Percentiles rank a stretch among this genome's conserved stretches.
Evolutionary conservation across 1,140 invertebrate species (phyloP).

Genomic region (Zaprionus africanus): DNA sequence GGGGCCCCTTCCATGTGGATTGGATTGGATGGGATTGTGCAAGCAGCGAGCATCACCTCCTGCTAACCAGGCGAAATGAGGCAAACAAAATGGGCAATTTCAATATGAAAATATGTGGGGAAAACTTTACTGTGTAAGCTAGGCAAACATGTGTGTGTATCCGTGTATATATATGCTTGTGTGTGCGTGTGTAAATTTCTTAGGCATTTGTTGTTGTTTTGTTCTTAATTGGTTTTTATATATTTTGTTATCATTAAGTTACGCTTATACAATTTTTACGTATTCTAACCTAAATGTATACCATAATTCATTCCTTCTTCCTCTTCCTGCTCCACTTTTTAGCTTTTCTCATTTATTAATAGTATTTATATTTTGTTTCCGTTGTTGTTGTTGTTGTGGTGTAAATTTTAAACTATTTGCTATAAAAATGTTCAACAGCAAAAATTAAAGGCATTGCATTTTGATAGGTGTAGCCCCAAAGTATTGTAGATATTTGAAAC

Average conservation of each 20-base stretch:
- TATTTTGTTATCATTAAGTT: slow-evolving; percentile 81
- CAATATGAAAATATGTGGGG: slow-evolving; percentile 70
- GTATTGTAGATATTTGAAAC: slow-evolving; percentile 34
- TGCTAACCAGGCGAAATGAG: slow-evolving; percentile 3
- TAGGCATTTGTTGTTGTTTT: slow-evolving; percentile 46
- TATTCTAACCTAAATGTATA: slow-evolving; percentile 82
- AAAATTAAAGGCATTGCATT: slow-evolving; percentile 64
- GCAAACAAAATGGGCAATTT: slow-evolving; percentile 49
- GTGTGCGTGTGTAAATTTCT: slow-evolving; percentile 46
- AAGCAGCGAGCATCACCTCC: slow-evolving; percentile 50
- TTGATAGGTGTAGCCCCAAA: slow-evolving; percentile 53
- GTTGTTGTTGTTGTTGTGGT: slow-evolving; percentile 53
- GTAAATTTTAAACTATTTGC: slow-evolving; percentile 74
- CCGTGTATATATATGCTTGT: slow-evolving; percentile 36
- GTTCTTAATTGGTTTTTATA: slow-evolving; percentile 37
- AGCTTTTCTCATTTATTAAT: slow-evolving; percentile 33
- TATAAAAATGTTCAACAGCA: slow-evolving; percentile 71
- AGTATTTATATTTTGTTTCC: slow-evolving; percentile 40
- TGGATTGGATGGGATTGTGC: slow-evolving; percentile 43
- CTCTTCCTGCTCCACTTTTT: slow-evolving; percentile 18
- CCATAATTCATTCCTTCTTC: slow-evolving; percentile 36
- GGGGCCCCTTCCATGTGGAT: not conserved
- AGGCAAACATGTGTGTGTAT: slow-evolving; percentile 27
- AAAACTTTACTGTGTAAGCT: slow-evolving; percentile 52
- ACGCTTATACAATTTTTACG: slow-evolving; percentile 80